Conservation (phyloP, 2,888 invertebrate genomes). For the Agrypnus murinus region DNA sequence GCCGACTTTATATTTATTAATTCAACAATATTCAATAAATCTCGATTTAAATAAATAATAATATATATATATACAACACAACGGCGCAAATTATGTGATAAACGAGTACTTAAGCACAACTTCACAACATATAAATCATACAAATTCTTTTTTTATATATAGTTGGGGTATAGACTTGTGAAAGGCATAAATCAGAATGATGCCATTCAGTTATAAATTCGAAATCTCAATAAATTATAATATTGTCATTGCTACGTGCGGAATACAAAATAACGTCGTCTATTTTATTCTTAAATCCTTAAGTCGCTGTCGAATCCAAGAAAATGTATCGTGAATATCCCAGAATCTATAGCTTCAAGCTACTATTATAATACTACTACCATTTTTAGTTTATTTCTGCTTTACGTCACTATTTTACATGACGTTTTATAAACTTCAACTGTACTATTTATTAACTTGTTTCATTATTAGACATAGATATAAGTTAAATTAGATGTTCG, state of each 20-base stretch:
- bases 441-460: too few relatives aligned
- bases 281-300: slow-evolving; percentile 61
- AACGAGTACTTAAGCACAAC: slow-evolving; percentile 32
- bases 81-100: slow-evolving; percentile 32
- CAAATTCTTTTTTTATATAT: slow-evolving; percentile 11
- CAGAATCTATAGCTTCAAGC: slow-evolving; percentile 39
- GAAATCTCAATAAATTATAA: slow-evolving; percentile 65
- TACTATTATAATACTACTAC: too few relatives aligned
- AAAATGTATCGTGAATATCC: slow-evolving; percentile 45
- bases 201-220: slow-evolving; percentile 60
- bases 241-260: slow-evolving; percentile 63
- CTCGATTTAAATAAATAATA: slow-evolving; percentile 2
- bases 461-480: too few relatives aligned
- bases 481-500: too few relatives aligned
- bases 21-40: slow-evolving; percentile 13
- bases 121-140: slow-evolving; percentile 32
- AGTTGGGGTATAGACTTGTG: slow-evolving; percentile 36
- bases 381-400: slow-evolving; percentile 10
- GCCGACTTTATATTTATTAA: neutral
- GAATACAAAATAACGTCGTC: slow-evolving; percentile 61
- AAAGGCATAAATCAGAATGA: slow-evolving; percentile 59
- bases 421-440: too few relatives aligned
- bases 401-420: too few relatives aligned
- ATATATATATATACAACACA: neutral
- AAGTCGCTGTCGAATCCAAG: slow-evolving; percentile 65